A percentile compares a stretch with the other conserved stretches of the same genome.
Evolutionary conservation across 2,113 vertebrate genomes (phyloP).

Genomic region (Paratilapia polleni): DNA sequence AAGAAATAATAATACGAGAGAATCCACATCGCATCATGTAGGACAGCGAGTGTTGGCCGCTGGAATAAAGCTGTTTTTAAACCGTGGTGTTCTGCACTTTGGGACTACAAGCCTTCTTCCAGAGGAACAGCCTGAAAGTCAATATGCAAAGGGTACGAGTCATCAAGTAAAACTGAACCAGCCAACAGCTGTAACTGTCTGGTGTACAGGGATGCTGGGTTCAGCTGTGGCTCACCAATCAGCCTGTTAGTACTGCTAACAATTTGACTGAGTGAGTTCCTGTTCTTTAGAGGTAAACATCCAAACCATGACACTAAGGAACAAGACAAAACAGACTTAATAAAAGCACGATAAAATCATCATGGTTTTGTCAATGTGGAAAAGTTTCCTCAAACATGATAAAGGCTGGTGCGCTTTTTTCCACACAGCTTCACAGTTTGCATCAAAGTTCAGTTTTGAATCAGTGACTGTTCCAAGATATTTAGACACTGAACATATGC

Average conservation of each 20-base stretch:
- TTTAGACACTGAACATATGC: background rate
- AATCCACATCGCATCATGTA: too few relatives aligned
- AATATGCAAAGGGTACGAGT: too few relatives aligned
- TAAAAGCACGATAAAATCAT: background rate
- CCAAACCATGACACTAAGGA: background rate
- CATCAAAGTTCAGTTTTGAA: background rate
- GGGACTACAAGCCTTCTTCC: too few relatives aligned
- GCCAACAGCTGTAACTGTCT: background rate
- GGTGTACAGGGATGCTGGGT: background rate
- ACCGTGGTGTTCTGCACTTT: too few relatives aligned
- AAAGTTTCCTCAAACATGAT: background rate
- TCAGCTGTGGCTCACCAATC: background rate
- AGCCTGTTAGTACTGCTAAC: too few relatives aligned
- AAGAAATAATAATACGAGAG: too few relatives aligned
- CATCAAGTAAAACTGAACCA: too few relatives aligned
- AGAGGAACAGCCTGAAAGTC: too few relatives aligned
- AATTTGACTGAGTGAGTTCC: background rate
- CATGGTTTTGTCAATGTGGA: background rate
- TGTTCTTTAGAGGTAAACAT: background rate
- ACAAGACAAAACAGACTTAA: background rate
- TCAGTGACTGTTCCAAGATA: background rate
- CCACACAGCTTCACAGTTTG: background rate
- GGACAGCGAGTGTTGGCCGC: too few relatives aligned
- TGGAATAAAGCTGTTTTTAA: too few relatives aligned
- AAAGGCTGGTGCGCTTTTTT: fast-evolving